Evolutionary conservation across 2,888 invertebrate species (phyloP).

Genomic region (Leucophora obtusa): DNA sequence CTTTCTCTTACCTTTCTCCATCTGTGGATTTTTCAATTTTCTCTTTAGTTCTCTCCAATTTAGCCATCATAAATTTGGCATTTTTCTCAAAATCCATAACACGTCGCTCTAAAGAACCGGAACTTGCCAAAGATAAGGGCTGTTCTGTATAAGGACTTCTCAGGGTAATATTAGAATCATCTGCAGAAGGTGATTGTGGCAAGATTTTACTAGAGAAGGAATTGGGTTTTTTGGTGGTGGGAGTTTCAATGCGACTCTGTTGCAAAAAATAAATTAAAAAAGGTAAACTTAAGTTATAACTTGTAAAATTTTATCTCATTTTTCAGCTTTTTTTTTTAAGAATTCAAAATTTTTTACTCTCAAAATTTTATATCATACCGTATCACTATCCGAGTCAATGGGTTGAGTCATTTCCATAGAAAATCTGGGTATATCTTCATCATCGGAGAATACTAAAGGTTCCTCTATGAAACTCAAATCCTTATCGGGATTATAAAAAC

Average conservation of each 20-base stretch:
- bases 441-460: constrained; percentile 82
- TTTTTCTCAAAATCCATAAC: constrained; percentile 77
- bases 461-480: constrained; percentile 80
- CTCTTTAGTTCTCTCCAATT: constrained; percentile 75
- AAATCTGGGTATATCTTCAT: constrained; percentile 80
- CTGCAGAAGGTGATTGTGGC: constrained; percentile 71
- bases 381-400: constrained; percentile 78
- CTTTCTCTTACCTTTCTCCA: constrained; percentile 72
- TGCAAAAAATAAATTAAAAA: background rate
- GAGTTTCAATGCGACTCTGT: constrained; percentile 78
- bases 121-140: constrained; percentile 62
- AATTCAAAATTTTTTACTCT: background rate
- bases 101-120: constrained; percentile 74
- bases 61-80: constrained; percentile 77
- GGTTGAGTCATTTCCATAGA: constrained; percentile 78
- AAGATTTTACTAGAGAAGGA: constrained; percentile 72
- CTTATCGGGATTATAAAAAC: constrained; percentile 82
- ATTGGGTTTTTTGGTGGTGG: constrained; percentile 75
- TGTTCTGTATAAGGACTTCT: constrained; percentile 69
- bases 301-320: background rate
- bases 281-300: background rate
- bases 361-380: constrained; percentile 72
- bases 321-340: background rate
- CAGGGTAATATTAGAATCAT: constrained; percentile 72
- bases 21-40: constrained; percentile 75